Evolutionary conservation across 2,113 vertebrate species (phyloP).

Genomic region (Candoia aspera): DNA sequence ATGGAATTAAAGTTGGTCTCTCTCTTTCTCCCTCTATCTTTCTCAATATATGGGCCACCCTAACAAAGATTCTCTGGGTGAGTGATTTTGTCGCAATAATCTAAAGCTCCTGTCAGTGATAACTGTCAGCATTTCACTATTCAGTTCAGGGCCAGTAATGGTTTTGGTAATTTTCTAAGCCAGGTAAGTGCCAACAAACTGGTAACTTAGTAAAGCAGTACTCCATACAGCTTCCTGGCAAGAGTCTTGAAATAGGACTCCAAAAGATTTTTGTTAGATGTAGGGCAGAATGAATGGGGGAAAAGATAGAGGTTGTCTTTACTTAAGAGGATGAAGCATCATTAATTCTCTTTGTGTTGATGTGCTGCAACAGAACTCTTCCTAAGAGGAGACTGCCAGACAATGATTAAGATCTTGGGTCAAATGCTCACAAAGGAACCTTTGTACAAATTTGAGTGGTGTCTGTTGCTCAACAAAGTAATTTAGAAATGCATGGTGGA

Average conservation of each 20-base stretch:
- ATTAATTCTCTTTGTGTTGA: background rate
- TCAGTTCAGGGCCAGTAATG: background rate
- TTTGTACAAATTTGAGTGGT: accelerated
- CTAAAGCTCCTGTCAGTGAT: background rate
- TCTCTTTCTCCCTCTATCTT: background rate
- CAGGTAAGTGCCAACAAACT: background rate
- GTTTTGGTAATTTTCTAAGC: background rate
- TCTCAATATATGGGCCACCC: background rate
- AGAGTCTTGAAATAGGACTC: background rate
- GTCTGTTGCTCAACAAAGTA: background rate
- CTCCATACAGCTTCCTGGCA: background rate
- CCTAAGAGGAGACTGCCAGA: background rate
- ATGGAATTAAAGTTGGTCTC: background rate
- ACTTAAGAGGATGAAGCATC: background rate
- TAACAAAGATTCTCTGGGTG: background rate
- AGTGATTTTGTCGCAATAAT: background rate
- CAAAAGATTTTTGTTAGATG: background rate
- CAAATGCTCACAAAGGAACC: background rate
- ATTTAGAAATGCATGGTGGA: background rate
- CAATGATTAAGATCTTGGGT: conserved; percentile 10
- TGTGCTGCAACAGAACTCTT: background rate
- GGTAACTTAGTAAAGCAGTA: background rate
- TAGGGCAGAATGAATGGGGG: no score
- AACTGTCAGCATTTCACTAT: background rate
- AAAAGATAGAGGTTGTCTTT: background rate